Conservation (phyloP, 1,140 invertebrate species). For the Formica exsecta region DNA sequence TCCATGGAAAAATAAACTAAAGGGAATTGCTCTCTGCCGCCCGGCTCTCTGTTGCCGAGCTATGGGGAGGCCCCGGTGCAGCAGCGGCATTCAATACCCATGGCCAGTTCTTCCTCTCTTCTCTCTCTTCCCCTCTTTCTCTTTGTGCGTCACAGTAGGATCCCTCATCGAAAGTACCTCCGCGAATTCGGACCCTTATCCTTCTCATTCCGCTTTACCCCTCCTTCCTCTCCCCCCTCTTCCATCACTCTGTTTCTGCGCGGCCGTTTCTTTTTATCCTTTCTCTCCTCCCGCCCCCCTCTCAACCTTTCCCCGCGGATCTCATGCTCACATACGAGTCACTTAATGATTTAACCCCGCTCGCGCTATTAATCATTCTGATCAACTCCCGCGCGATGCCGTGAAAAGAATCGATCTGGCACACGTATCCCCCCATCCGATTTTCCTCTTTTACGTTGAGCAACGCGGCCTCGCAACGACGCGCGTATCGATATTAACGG, state of each 20-base stretch:
- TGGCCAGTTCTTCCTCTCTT: conserved; percentile 1
- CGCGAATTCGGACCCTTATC: conserved; percentile 48
- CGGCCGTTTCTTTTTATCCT: conserved; percentile 40
- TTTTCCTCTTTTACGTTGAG: background rate
- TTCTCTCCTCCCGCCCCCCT: background rate
- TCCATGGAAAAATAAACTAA: conserved; percentile 80
- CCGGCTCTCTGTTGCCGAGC: conserved; percentile 44
- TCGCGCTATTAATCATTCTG: conserved; percentile 73
- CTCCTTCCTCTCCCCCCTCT: background rate
- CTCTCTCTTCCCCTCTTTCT: conserved; percentile 58
- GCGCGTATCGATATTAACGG: conserved; percentile 32
- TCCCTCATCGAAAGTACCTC: conserved; percentile 71
- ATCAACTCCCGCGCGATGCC: conserved; percentile 63
- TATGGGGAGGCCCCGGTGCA: conserved; percentile 62
- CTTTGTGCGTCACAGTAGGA: conserved; percentile 69
- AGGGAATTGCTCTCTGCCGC: conserved; percentile 70
- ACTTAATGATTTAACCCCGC: conserved; percentile 75
- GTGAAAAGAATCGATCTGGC: conserved; percentile 28
- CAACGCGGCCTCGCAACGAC: background rate
- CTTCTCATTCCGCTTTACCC: conserved; percentile 45
- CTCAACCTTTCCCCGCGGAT: background rate
- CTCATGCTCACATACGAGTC: conserved; percentile 51
- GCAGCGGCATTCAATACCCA: conserved; percentile 69
- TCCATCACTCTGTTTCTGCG: conserved; percentile 1
- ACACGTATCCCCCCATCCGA: conserved; percentile 2